Conservation (phyloP, 2,113 vertebrate genomes). For the Melanerpes aurifrons region DNA sequence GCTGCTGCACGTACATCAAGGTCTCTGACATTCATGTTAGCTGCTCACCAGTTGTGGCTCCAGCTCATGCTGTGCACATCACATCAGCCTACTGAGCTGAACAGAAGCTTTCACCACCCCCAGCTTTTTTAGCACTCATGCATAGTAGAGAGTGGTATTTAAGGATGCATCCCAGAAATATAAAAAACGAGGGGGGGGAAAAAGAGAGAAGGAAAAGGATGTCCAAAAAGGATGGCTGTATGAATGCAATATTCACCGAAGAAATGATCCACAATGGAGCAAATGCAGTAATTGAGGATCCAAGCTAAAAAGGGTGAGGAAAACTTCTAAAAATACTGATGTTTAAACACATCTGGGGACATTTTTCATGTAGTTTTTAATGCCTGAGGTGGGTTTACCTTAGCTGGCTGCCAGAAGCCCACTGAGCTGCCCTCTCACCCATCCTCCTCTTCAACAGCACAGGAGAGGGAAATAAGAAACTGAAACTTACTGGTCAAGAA, state of each 20-base stretch:
- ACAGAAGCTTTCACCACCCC: not conserved
- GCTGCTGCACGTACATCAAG: not conserved
- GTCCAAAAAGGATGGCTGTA: not conserved
- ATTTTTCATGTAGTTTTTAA: not conserved
- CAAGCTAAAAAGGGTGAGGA: not conserved
- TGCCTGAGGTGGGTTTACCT: not conserved
- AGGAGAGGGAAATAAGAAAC: not conserved
- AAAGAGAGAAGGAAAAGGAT: not conserved
- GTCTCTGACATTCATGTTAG: not conserved
- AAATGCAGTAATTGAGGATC: not conserved
- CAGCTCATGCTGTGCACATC: not conserved
- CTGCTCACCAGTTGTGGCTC: not conserved
- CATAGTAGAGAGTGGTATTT: fast-evolving
- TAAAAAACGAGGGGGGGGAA: not conserved
- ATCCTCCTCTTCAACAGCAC: not conserved
- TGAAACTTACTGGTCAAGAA: fast-evolving
- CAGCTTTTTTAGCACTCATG: not conserved
- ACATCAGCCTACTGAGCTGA: not conserved
- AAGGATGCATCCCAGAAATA: not conserved
- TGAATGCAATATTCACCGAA: not conserved
- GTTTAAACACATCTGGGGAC: not conserved
- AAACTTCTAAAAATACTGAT: not conserved
- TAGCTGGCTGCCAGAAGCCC: not conserved
- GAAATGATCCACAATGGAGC: not conserved
- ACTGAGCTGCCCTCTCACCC: not conserved